These are phyloP conservation scores for Galeopsomyia nigrocyanea DNA, from an alignment of 2,888 invertebrate species.

Conservation along the genomic window DNA sequence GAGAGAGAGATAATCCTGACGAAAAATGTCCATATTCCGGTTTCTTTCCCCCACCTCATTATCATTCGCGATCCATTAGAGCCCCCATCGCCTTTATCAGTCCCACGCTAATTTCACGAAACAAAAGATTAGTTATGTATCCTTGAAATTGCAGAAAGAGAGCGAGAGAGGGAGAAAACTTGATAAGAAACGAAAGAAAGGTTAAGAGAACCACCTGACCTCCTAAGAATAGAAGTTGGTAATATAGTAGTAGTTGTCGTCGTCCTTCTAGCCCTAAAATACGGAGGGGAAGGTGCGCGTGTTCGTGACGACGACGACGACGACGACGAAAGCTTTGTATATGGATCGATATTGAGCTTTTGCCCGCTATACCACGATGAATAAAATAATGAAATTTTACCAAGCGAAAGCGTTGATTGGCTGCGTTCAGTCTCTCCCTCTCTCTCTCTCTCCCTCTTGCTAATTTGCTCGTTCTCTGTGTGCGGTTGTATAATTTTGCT, in stretches of 20 bases:
- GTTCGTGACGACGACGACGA: not conserved
- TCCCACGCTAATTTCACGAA: too few species aligned
- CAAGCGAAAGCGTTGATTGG: constrained; percentile 10
- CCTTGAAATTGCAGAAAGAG: too few species aligned
- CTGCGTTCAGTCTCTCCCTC: not conserved
- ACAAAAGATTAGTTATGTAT: too few species aligned
- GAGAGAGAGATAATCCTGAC: too few species aligned
- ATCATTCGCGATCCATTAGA: too few species aligned
- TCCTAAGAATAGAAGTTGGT: constrained; percentile 55
- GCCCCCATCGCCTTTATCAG: too few species aligned
- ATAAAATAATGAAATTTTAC: constrained; percentile 19
- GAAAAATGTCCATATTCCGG: too few species aligned
- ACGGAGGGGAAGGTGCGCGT: not conserved
- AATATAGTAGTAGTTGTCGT: too few species aligned
- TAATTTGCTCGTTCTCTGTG: not conserved
- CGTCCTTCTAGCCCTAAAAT: too few species aligned
- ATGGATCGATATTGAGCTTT: constrained; percentile 20
- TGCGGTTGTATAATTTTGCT: constrained; percentile 13
- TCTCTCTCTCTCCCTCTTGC: constrained; percentile 1
- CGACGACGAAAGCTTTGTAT: constrained; percentile 3
- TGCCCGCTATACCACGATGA: not conserved
- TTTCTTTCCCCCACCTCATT: too few species aligned
- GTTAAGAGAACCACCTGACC: constrained; percentile 53
- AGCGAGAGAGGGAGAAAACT: too few species aligned
- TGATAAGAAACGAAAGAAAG: constrained; percentile 5